A percentile compares a stretch with the other conserved stretches of the same genome.
Conservation (phyloP, 2,797 vertebrate species). For the Vultur gryphus region DNA sequence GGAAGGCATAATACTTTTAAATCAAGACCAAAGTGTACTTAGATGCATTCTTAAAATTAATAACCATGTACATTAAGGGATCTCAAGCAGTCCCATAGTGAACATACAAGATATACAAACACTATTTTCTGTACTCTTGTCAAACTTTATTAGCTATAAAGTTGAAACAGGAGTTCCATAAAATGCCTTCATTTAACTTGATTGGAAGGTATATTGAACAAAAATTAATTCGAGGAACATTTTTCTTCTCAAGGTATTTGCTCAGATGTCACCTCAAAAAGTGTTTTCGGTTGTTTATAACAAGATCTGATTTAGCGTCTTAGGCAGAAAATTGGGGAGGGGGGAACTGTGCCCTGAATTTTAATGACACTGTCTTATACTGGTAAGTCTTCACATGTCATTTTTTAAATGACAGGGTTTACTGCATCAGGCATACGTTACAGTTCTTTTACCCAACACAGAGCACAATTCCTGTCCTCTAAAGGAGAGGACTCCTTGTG, state of each 20-base stretch:
- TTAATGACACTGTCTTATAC: slow-evolving; percentile 22
- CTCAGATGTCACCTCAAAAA: slow-evolving; percentile 34
- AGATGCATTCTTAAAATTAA: slow-evolving; percentile 5
- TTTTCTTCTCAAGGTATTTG: slow-evolving; percentile 28
- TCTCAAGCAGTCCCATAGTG: neutral
- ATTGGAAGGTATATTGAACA: slow-evolving; percentile 40
- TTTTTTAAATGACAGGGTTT: slow-evolving; percentile 27
- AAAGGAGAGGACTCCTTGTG: neutral
- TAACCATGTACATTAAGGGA: neutral
- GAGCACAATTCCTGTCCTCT: neutral
- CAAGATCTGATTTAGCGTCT: slow-evolving; percentile 40
- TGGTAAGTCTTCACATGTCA: neutral
- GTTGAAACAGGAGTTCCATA: slow-evolving; percentile 41
- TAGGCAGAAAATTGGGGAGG: slow-evolving; percentile 39
- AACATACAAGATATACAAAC: slow-evolving; percentile 18
- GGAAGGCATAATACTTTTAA: neutral
- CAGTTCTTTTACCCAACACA: neutral
- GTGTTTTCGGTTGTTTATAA: slow-evolving; percentile 22
- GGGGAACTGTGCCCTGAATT: slow-evolving; percentile 38
- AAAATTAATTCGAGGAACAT: slow-evolving; percentile 25
- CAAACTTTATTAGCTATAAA: slow-evolving; percentile 31
- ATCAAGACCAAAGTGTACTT: neutral
- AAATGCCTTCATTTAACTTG: slow-evolving; percentile 47
- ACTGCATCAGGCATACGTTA: neutral
- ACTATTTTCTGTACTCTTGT: slow-evolving; percentile 21